Base-by-base conservation (phyloP, 2,113 vertebrate species). In the Mus pahari region DNA sequence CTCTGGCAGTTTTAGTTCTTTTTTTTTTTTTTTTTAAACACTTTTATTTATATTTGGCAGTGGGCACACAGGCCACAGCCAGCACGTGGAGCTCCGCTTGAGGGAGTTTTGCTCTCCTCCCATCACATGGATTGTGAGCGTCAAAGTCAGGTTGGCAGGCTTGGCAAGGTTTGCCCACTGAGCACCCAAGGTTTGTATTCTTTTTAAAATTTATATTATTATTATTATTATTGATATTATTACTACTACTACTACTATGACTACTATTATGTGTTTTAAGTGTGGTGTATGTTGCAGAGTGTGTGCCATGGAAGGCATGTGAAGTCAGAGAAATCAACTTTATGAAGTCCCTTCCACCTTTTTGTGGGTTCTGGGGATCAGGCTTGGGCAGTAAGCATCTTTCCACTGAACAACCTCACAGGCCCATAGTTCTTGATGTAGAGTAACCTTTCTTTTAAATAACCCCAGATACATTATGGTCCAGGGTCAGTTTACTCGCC, bases 361-460 rank as follows among this genome's bases (percentile, higher is more conserved):
- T 42, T 28, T 83, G 24, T 62, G 24, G 58, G 24, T 17, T 62
- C 81, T 28, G n/a, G 13, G 79, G 24, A 42, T 42, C n/a, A 60
- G 79, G 55, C 55, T 60, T 83, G 79, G 81, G 39, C 6, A 28
- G 58, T 13, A 10, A 83, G 55, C 58, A 60, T 60, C 79, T 60
- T 39, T 28, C 36, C 55, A 83, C 1, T 42, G 13, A 83, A 42
- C 81, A 83, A 28, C 17, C 10, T 83, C 58, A 83, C 28, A 48
- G 88, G 87, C 39, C 22, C 48, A 89, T 70, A 31, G 86, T 71
- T 89, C 62, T 95, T 77, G 36, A 66, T 77, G 9, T 31, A 91
- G 3, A 62, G 88, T 70, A 71, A 87, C 33, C 45, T 74, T 36
- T 86, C 55, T 50, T 94, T 84, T 42, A 83, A 39, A 11, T 75